phyloP scores from a whole-genome alignment of 2,113 vertebrate genomes.

The Telmatochromis brachygnathus region DNA sequence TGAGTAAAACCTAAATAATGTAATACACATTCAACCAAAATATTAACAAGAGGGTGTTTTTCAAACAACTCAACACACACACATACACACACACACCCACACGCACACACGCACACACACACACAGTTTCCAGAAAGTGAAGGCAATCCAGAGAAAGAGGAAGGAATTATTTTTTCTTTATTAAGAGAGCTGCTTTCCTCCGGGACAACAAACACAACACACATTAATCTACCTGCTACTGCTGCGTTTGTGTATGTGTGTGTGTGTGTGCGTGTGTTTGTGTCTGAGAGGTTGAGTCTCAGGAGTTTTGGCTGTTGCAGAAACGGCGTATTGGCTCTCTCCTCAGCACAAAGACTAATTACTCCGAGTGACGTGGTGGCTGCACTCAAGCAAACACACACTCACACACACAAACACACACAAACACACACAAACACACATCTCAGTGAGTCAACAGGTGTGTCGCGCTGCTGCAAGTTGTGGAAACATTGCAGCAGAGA shows the following conservation, averaged over 20 bases:
- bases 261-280: background rate
- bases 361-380: constrained; percentile 35
- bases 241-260: constrained; percentile 6
- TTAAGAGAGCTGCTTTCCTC: constrained; percentile 87
- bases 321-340: constrained; percentile 39
- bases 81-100: background rate
- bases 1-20: constrained; percentile 15
- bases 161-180: constrained; percentile 99
- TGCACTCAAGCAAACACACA: background rate
- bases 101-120: background rate
- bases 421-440: background rate
- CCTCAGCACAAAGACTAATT: constrained; percentile 50
- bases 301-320: constrained; percentile 35
- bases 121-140: background rate
- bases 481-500: background rate
- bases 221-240: constrained; percentile 85
- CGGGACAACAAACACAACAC: constrained; percentile 87
- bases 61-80: background rate
- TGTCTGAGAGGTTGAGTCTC: constrained; percentile 4
- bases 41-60: background rate
- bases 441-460: constrained; percentile 29
- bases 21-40: background rate
- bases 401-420: background rate
- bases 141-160: constrained; percentile 47
- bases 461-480: background rate